phyloP scores from a whole-genome alignment of 2,797 vertebrate genomes.

The Steatocranus sp. region DNA sequence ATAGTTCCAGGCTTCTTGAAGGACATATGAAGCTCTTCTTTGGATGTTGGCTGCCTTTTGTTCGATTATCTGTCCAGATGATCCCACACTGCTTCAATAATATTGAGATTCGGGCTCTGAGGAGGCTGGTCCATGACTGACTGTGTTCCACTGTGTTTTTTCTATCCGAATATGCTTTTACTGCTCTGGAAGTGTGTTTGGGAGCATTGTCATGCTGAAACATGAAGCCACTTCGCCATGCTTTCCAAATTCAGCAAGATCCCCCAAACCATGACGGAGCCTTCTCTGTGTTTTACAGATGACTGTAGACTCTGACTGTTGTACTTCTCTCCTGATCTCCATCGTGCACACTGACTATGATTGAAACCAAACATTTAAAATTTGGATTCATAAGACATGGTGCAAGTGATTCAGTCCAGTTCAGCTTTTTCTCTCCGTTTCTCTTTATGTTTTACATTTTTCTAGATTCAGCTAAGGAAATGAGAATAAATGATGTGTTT shows the following conservation, averaged over 20 bases:
- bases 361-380: background rate
- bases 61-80: background rate
- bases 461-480: background rate
- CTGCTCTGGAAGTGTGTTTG: background rate
- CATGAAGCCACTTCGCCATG: background rate
- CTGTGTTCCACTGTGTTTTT: background rate
- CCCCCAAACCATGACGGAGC: background rate
- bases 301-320: background rate
- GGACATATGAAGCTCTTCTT: background rate
- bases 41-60: background rate
- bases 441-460: background rate
- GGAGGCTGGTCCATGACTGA: background rate
- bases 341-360: background rate
- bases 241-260: background rate
- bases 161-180: background rate
- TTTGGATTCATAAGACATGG: background rate
- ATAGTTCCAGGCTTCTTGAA: background rate
- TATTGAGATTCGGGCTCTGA: background rate
- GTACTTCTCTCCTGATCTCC: background rate
- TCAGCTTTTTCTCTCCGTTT: background rate
- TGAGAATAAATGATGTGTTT: background rate
- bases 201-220: background rate
- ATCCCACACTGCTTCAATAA: background rate
- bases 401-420: background rate
- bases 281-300: background rate